Evolutionary conservation across 2,888 invertebrate genomes (phyloP), one percentile per base, ranked within the genome.

Genomic region (Rotaria socialis): DNA sequence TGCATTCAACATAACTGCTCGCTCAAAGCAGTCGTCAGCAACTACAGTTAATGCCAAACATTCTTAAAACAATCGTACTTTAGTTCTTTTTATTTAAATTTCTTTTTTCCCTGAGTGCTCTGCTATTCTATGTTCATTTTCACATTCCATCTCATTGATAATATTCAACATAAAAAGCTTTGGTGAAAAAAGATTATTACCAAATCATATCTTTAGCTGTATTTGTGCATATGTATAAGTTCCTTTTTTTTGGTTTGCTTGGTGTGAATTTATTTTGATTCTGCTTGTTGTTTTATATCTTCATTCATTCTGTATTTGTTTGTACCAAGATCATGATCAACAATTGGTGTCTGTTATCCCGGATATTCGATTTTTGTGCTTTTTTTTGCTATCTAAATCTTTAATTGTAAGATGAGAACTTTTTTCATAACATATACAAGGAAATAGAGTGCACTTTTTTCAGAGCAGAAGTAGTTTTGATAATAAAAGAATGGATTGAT

Each of bases 1-100:
- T 52, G 85, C 85, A 41, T 86, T 86, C 56, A 60, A 50, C 1
- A 86, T 86, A 24, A 85, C 80, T 19, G 43, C 27, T 52, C 43
- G 74, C 24, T 43, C 86, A 22, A 50, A 60, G 47, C 10, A 24
- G 22, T 11, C 47, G 7, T 16, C 47, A n/a, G 11, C 47, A 19
- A 24, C 47, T 24, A 16, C 24, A 47, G n/a, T 14, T 3, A 8
- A 43, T n/a, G n/a, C 35, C n/a, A 24, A 80, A 8, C 80, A 80
- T 80, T 80, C 4, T 35, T 41, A 27, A 14, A 35, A 41, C 27
- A 80, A 24, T 47, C 16, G 11, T 47, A n/a, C 80, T 80, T 47
- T 43, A 1, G 11, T n/a, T 50, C 19, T 67, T 55, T 55, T 55
- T 55, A 55, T 55, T 55, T 5, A 19, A 27, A 27, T 60, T 67